phyloP scores from a whole-genome alignment of 2,888 invertebrate species.

The Tenthredo mesomela region DNA sequence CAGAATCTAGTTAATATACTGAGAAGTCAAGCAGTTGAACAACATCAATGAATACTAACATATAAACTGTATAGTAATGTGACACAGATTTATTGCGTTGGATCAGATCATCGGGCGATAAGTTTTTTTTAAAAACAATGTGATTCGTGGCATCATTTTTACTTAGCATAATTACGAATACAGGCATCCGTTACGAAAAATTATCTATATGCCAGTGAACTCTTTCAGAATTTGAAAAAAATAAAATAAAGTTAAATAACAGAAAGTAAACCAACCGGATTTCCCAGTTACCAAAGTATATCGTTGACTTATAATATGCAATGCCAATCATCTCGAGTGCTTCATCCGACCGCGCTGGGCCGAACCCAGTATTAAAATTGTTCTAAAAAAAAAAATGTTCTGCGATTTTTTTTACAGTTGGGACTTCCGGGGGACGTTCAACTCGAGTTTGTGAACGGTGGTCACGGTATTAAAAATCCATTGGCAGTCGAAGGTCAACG shows the following conservation, averaged over 20 bases:
- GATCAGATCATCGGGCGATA: slow-evolving; percentile 8
- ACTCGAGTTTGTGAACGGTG: slow-evolving; percentile 97
- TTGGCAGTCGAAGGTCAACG: slow-evolving; percentile 82
- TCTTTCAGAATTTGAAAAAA: neutral
- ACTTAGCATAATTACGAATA: slow-evolving; percentile 18
- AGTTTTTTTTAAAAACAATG: slow-evolving; percentile 33
- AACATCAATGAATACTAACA: slow-evolving; percentile 41
- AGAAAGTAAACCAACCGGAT: neutral
- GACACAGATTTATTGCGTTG: slow-evolving; percentile 41
- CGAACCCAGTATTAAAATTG: neutral
- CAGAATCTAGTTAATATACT: neutral
- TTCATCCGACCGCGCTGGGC: slow-evolving; percentile 65
- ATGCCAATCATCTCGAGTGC: slow-evolving; percentile 77
- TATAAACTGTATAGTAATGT: slow-evolving; percentile 41
- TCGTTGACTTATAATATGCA: slow-evolving; percentile 65
- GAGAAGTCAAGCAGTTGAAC: slow-evolving; percentile 18
- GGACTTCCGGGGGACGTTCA: slow-evolving; percentile 93
- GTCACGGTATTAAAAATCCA: slow-evolving; percentile 98
- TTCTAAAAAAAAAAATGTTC: slow-evolving; percentile 3
- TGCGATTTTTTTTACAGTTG: slow-evolving; percentile 81
- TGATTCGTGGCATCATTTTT: slow-evolving; percentile 25
- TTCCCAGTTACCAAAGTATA: neutral
- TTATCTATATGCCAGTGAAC: slow-evolving; percentile 14
- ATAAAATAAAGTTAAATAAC: neutral
- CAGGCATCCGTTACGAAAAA: neutral